phyloP scores from a whole-genome alignment of 1,140 invertebrate genomes.

The Trypoxylus dichotomus region DNA sequence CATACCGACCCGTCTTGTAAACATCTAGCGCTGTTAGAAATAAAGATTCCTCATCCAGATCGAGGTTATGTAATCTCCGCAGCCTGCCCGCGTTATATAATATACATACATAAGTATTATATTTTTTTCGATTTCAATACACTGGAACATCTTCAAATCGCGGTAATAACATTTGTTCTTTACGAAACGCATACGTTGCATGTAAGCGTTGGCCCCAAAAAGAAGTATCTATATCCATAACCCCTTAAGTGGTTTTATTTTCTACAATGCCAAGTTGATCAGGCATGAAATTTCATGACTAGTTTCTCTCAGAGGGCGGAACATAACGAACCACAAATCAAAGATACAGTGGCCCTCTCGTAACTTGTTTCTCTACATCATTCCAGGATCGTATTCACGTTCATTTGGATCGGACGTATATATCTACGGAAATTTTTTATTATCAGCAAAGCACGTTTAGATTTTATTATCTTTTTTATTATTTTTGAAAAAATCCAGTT shows the following conservation, averaged over 20 bases:
- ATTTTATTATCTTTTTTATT: no score
- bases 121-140: no score
- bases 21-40: background rate
- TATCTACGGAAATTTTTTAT: no score
- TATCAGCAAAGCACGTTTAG: no score
- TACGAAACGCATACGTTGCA: background rate
- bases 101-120: no score
- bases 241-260: conserved; percentile 30
- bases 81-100: background rate
- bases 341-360: conserved; percentile 40
- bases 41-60: background rate
- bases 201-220: conserved; percentile 2
- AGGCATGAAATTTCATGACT: conserved; percentile 38
- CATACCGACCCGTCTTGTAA: background rate
- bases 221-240: background rate
- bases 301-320: conserved; percentile 40
- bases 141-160: no score
- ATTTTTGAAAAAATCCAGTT: no score
- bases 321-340: conserved; percentile 44
- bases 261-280: conserved; percentile 30
- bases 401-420: no score
- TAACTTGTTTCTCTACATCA: conserved; percentile 40
- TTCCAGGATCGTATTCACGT: conserved; percentile 34
- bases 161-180: background rate
- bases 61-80: background rate